A percentile compares a stretch with the other conserved stretches of the same genome.
Evolutionary conservation across 23 tunicate genomes (phyloP).

Genomic region (Oikopleura vanhoeffeni): DNA sequence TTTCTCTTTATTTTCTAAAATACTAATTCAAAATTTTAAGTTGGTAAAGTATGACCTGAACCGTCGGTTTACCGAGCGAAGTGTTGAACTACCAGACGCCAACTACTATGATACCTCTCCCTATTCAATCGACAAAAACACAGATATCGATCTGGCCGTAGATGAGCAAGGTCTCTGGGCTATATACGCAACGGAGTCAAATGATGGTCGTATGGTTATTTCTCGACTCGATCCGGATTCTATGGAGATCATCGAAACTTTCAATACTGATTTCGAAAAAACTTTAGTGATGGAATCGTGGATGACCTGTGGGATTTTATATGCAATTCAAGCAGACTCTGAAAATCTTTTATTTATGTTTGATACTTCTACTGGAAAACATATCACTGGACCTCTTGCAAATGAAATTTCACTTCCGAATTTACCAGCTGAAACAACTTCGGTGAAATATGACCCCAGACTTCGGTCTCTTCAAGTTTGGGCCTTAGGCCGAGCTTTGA

Average conservation of each 20-base stretch:
- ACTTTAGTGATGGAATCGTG: conserved; percentile 67
- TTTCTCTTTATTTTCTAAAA: no score
- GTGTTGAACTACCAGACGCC: conserved; percentile 40
- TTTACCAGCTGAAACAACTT: conserved; percentile 26
- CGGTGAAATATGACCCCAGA: conserved; percentile 54
- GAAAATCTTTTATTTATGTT: conserved; percentile 59
- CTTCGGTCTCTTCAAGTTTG: conserved; percentile 46
- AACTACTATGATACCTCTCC: conserved; percentile 84
- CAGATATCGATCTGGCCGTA: conserved; percentile 86
- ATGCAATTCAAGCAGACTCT: conserved; percentile 44
- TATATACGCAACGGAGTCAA: conserved; percentile 80
- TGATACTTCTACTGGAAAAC: conserved; percentile 44
- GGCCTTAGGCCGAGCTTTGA: conserved; percentile 31
- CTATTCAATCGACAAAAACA: conserved; percentile 27
- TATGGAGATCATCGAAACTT: conserved; percentile 33
- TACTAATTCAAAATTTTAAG: no score
- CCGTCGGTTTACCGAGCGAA: conserved; percentile 14
- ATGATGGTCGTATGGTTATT: conserved; percentile 69
- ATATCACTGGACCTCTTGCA: conserved; percentile 10
- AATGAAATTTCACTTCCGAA: conserved; percentile 44
- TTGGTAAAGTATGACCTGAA: conserved; percentile 36
- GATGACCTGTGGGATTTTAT: conserved; percentile 73
- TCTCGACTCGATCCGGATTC: conserved; percentile 35
- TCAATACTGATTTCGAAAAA: conserved; percentile 57
- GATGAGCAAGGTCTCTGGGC: conserved; percentile 95